A percentile compares a stretch with the other conserved stretches of the same genome.
Evolutionary conservation across 2,888 invertebrate genomes (phyloP).

Genomic region (Aethes cnicana): DNA sequence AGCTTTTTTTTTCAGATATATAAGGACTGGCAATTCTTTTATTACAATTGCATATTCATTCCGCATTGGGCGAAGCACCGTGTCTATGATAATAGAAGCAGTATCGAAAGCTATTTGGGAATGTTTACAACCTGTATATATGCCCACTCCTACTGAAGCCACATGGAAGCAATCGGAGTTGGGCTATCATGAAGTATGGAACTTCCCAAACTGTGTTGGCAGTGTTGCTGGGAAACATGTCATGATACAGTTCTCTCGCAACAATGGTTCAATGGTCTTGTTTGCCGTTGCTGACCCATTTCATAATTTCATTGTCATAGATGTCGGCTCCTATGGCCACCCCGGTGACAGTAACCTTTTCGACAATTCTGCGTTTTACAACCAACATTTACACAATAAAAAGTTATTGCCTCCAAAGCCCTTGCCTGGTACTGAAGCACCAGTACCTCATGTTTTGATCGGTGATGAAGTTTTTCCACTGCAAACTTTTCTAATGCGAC

Average conservation of each 20-base stretch:
- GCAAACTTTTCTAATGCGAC: slow-evolving; percentile 29
- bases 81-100: slow-evolving; percentile 27
- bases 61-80: slow-evolving; percentile 30
- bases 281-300: slow-evolving; percentile 23
- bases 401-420: slow-evolving; percentile 23
- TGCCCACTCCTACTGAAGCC: slow-evolving; percentile 31
- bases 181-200: slow-evolving; percentile 29
- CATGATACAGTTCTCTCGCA: slow-evolving; percentile 27
- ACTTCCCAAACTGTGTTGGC: slow-evolving; percentile 34
- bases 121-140: slow-evolving; percentile 27
- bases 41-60: slow-evolving; percentile 29
- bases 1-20: slow-evolving; percentile 30
- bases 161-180: slow-evolving; percentile 27
- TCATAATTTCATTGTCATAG: slow-evolving; percentile 12
- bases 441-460: slow-evolving; percentile 15
- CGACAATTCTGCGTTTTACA: slow-evolving; percentile 10
- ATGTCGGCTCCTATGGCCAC: slow-evolving; percentile 12
- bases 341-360: slow-evolving; percentile 14
- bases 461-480: slow-evolving; percentile 21
- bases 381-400: slow-evolving; percentile 1
- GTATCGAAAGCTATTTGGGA: slow-evolving; percentile 31
- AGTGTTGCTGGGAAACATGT: slow-evolving; percentile 36
- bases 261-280: no score
- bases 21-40: slow-evolving; percentile 29
- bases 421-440: slow-evolving; percentile 10